Evolutionary conservation across 2,888 invertebrate genomes (phyloP).

Genomic region (Lissocephala sabroskyi): DNA sequence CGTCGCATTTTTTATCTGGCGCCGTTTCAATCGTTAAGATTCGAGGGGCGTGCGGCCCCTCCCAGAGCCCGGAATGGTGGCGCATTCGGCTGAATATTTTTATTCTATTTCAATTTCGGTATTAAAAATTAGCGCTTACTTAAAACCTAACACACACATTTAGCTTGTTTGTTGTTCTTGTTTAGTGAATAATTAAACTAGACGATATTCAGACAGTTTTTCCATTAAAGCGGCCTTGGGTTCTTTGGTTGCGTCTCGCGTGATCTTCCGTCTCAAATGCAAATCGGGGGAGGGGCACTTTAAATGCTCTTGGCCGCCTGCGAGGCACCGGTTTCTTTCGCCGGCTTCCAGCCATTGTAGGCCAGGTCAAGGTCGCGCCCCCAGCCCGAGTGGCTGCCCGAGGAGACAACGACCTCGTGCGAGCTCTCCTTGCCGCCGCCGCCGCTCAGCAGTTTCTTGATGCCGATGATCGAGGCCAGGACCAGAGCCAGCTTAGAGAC

Average conservation of each 20-base stretch:
- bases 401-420: constrained; percentile 82
- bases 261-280: constrained; percentile 25
- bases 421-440: constrained; percentile 77
- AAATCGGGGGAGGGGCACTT: constrained; percentile 18
- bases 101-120: constrained; percentile 38
- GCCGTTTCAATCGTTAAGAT: no score
- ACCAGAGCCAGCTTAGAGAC: constrained; percentile 88
- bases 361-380: constrained; percentile 79
- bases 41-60: no score
- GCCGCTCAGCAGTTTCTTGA: constrained; percentile 85
- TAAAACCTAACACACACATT: constrained; percentile 64
- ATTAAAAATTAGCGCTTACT: constrained; percentile 55
- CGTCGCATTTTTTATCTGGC: constrained; percentile 9
- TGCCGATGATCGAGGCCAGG: constrained; percentile 86
- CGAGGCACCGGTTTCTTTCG: constrained; percentile 46
- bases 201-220: constrained; percentile 50
- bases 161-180: constrained; percentile 34
- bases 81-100: constrained; percentile 35
- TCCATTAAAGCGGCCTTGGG: constrained; percentile 41
- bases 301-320: constrained; percentile 55
- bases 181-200: constrained; percentile 38
- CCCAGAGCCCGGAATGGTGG: neutral
- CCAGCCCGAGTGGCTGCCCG: constrained; percentile 82
- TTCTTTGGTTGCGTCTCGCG: constrained; percentile 45
- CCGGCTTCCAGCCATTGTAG: constrained; percentile 75